Evolutionary conservation across 2,797 vertebrate species (phyloP).

Genomic region (Cuniculus paca): DNA sequence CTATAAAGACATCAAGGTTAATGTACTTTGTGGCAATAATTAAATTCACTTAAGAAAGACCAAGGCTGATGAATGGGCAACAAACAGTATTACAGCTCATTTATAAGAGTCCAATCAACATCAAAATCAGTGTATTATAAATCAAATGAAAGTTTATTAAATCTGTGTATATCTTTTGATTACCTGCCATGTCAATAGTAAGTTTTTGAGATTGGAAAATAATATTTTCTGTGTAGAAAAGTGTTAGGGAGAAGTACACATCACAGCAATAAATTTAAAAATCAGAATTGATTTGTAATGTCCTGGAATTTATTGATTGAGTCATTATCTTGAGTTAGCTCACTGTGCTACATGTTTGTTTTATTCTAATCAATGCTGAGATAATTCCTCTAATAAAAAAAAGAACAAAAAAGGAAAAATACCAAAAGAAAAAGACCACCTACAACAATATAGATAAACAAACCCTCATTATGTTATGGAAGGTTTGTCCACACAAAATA

Average conservation of each 20-base stretch:
- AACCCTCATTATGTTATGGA: background rate
- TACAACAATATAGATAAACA: background rate
- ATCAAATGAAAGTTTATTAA: slow-evolving; percentile 44
- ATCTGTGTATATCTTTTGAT: background rate
- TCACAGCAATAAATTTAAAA: background rate
- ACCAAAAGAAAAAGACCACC: background rate
- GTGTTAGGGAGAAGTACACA: background rate
- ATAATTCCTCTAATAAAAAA: background rate
- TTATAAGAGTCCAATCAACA: slow-evolving; percentile 18
- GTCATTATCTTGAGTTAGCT: background rate
- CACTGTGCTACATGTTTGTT: background rate
- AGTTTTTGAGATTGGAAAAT: background rate
- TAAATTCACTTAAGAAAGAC: slow-evolving; percentile 74
- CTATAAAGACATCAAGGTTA: slow-evolving; percentile 77
- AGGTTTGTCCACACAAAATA: background rate
- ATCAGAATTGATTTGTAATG: background rate
- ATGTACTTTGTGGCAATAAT: slow-evolving; percentile 70
- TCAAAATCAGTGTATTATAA: background rate
- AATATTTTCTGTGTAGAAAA: background rate
- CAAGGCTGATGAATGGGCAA: background rate
- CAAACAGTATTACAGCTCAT: slow-evolving; percentile 26
- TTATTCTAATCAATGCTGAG: background rate
- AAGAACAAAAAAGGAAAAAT: background rate
- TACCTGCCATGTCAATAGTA: background rate
- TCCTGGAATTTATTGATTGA: background rate